Percentiles rank a stretch among this genome's conserved stretches.
phyloP scores from a whole-genome alignment of 2,797 vertebrate species.

The Karalla daura region DNA sequence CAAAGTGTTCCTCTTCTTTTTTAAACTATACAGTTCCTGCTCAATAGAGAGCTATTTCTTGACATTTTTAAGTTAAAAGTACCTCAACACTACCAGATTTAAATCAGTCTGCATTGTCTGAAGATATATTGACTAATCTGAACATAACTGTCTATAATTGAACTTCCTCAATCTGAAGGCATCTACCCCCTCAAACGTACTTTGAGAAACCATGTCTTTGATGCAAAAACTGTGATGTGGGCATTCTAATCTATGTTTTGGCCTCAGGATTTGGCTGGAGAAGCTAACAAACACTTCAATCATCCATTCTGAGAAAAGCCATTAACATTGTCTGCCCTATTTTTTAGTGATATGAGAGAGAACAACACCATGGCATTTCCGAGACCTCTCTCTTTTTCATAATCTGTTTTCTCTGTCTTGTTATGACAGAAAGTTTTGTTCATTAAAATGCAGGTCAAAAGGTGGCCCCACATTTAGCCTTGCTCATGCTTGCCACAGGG shows the following conservation, averaged over 20 bases:
- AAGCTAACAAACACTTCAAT: slow-evolving; percentile 49
- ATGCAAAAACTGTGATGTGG: slow-evolving; percentile 4
- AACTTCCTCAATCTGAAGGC: background rate
- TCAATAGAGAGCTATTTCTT: background rate
- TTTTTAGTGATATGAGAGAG: slow-evolving; percentile 30
- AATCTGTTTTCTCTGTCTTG: slow-evolving; percentile 38
- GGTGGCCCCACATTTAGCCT: slow-evolving; percentile 3
- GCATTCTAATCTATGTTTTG: slow-evolving; percentile 37
- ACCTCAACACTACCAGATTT: background rate
- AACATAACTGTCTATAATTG: background rate
- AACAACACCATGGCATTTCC: slow-evolving; percentile 44
- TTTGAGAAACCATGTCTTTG: slow-evolving; percentile 8
- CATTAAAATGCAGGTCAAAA: slow-evolving; percentile 39
- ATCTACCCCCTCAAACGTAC: background rate
- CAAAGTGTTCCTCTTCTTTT: background rate
- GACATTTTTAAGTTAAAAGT: slow-evolving; percentile 1
- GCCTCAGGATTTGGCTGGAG: slow-evolving; percentile 24
- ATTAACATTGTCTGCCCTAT: slow-evolving; percentile 51
- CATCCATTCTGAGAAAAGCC: slow-evolving; percentile 34
- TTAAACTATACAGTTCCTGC: background rate
- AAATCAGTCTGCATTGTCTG: slow-evolving; percentile 4
- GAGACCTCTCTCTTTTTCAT: slow-evolving; percentile 33
- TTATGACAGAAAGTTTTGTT: slow-evolving; percentile 38
- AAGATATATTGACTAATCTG: background rate
- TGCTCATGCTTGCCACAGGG: background rate